Evolutionary conservation across 1,140 invertebrate species (phyloP).

Genomic region (Carposina sasakii): DNA sequence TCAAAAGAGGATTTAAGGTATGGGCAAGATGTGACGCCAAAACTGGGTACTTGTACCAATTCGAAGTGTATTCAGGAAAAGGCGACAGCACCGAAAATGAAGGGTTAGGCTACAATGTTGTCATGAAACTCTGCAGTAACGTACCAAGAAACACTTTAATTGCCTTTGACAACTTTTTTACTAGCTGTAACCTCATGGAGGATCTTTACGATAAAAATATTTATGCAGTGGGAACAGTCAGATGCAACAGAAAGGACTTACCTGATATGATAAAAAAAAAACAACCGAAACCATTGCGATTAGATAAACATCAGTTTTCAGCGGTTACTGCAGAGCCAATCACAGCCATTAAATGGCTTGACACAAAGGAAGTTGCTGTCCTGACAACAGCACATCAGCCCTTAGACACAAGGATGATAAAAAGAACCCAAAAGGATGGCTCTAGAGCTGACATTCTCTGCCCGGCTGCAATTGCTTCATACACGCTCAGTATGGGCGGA

Average conservation of each 20-base stretch:
- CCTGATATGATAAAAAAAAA: slow-evolving; percentile 26
- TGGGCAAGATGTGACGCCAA: slow-evolving; percentile 27
- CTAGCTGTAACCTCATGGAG: slow-evolving; percentile 22
- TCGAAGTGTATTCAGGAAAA: slow-evolving; percentile 25
- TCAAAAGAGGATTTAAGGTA: slow-evolving; percentile 35
- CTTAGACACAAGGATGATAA: slow-evolving; percentile 21
- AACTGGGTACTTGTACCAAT: slow-evolving; percentile 24
- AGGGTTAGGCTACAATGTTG: slow-evolving; percentile 26
- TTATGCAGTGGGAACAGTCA: slow-evolving; percentile 30
- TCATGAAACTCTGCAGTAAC: slow-evolving; percentile 16
- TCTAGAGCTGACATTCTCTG: slow-evolving; percentile 21
- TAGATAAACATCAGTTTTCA: slow-evolving; percentile 30
- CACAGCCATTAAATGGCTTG: slow-evolving; percentile 35
- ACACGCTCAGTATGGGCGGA: slow-evolving; percentile 35
- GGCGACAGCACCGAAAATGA: slow-evolving; percentile 21
- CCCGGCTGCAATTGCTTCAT: slow-evolving; percentile 28
- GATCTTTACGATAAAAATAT: slow-evolving; percentile 25
- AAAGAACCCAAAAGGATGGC: slow-evolving; percentile 39
- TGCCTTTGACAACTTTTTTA: slow-evolving; percentile 32
- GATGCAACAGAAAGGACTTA: slow-evolving; percentile 27
- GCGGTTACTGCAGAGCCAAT: slow-evolving; percentile 28
- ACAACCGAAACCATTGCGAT: slow-evolving; percentile 10
- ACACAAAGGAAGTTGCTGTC: slow-evolving; percentile 32
- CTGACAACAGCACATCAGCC: slow-evolving; percentile 37
- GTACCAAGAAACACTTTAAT: slow-evolving; percentile 19